Evolutionary conservation across 2,888 invertebrate genomes (phyloP).

Genomic region (Pegoplata infirma): DNA sequence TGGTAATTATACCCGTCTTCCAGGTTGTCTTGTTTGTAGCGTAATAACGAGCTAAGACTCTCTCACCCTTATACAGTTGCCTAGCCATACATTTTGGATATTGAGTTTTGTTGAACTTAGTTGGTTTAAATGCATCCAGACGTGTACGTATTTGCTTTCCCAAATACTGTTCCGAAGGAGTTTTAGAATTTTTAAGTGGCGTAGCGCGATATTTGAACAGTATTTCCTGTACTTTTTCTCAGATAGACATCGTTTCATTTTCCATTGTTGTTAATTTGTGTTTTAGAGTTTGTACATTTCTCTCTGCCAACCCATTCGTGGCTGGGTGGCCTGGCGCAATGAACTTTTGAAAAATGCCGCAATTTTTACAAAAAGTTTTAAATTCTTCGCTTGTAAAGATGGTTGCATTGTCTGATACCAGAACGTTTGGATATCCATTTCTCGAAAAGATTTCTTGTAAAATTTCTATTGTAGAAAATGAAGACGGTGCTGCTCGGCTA

Average conservation of each 20-base stretch:
- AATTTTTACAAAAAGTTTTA: constrained; percentile 36
- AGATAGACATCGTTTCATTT: constrained; percentile 67
- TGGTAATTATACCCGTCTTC: too few relatives aligned
- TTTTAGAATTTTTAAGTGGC: constrained; percentile 41
- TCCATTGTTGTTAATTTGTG: constrained; percentile 25
- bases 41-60: too few relatives aligned
- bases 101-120: too few relatives aligned
- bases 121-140: too few relatives aligned
- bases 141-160: constrained; percentile 28
- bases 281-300: constrained; percentile 33
- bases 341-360: constrained; percentile 43
- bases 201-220: constrained; percentile 41
- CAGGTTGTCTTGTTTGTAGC: too few relatives aligned
- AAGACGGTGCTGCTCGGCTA: constrained; percentile 29
- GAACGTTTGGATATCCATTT: constrained; percentile 49
- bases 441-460: constrained; percentile 43
- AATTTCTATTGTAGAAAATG: constrained; percentile 41
- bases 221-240: constrained; percentile 24
- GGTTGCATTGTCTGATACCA: constrained; percentile 56
- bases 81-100: too few relatives aligned
- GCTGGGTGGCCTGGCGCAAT: too few relatives aligned
- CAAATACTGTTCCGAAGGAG: constrained; percentile 47
- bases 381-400: constrained; percentile 37
- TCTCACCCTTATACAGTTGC: too few relatives aligned
- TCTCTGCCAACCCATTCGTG: too few relatives aligned